These are phyloP conservation scores for Scolopax bukidnonensis DNA, from an alignment of 2,797 vertebrate species.

Conservation along the genomic window DNA sequence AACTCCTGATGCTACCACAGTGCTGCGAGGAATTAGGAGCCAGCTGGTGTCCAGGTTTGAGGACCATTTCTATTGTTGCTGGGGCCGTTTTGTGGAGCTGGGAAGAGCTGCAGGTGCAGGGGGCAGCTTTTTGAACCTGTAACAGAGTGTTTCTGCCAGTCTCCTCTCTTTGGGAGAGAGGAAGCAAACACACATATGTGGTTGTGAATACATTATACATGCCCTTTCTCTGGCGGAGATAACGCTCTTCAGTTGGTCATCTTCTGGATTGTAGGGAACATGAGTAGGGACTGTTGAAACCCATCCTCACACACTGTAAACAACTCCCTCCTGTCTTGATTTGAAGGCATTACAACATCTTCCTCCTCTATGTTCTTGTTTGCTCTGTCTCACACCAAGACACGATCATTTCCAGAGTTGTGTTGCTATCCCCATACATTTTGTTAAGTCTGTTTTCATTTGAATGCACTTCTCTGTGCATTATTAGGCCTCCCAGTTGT, in stretches of 20 bases:
- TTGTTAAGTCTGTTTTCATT: background rate
- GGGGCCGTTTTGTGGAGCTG: background rate
- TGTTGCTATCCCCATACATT: background rate
- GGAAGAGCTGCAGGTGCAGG: background rate
- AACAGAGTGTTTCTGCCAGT: background rate
- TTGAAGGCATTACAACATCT: background rate
- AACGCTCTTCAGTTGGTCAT: background rate
- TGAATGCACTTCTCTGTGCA: background rate
- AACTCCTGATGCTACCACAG: background rate
- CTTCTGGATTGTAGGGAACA: background rate
- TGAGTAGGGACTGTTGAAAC: background rate
- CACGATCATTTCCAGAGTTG: accelerated
- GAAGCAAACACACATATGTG: accelerated
- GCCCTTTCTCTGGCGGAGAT: background rate
- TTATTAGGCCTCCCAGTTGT: background rate
- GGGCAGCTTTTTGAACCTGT: background rate
- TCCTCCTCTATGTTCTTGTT: background rate
- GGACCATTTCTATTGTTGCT: background rate
- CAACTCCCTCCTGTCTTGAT: background rate
- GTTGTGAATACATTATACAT: accelerated
- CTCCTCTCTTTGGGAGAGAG: background rate
- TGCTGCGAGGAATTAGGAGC: background rate
- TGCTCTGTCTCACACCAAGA: background rate
- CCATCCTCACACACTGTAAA: background rate
- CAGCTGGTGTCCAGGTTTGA: conserved; percentile 14